Evolutionary conservation across 2,797 vertebrate genomes (phyloP).

Genomic region (Chaenodraco wilsoni): DNA sequence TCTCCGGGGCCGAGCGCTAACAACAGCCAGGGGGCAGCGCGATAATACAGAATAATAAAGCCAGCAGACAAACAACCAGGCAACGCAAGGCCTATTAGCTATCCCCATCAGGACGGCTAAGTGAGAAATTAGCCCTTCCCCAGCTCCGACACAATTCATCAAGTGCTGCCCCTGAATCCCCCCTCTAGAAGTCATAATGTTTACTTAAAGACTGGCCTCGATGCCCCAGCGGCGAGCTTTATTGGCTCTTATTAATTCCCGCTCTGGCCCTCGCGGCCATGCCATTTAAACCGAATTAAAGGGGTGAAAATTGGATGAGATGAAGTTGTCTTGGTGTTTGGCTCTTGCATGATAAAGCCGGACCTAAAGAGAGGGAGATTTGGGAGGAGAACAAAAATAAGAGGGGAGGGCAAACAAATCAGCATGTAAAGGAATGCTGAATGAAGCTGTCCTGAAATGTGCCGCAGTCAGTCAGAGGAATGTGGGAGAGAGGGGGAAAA

Average conservation of each 20-base stretch:
- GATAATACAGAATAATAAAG: conserved; percentile 82
- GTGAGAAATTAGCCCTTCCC: conserved; percentile 83
- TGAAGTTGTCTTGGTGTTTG: conserved; percentile 79
- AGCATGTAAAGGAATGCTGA: conserved; percentile 76
- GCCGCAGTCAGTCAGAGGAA: conserved; percentile 66
- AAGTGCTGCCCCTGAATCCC: conserved; percentile 73
- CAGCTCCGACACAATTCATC: conserved; percentile 79
- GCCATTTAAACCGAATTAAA: conserved; percentile 84
- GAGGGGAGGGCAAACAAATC: conserved; percentile 58
- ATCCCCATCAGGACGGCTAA: conserved; percentile 82
- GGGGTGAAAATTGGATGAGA: conserved; percentile 80
- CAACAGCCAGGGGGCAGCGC: conserved; percentile 83
- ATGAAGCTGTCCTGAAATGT: conserved; percentile 73
- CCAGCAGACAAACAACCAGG: conserved; percentile 84
- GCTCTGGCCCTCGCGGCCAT: conserved; percentile 68
- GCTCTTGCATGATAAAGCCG: conserved; percentile 65
- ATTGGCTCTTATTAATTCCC: conserved; percentile 83
- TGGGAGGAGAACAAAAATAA: conserved; percentile 26
- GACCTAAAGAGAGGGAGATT: conserved; percentile 62
- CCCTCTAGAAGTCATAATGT: conserved; percentile 82
- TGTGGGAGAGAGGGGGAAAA: conserved; percentile 20
- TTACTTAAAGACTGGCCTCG: conserved; percentile 80
- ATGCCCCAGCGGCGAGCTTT: conserved; percentile 77
- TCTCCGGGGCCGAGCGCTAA: conserved; percentile 74
- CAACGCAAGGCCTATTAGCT: conserved; percentile 81